Percentiles rank a stretch among this genome's conserved stretches.
These are phyloP conservation scores for Mastacembelus armatus DNA, from an alignment of 2,797 vertebrate species.

Conservation along the genomic window DNA sequence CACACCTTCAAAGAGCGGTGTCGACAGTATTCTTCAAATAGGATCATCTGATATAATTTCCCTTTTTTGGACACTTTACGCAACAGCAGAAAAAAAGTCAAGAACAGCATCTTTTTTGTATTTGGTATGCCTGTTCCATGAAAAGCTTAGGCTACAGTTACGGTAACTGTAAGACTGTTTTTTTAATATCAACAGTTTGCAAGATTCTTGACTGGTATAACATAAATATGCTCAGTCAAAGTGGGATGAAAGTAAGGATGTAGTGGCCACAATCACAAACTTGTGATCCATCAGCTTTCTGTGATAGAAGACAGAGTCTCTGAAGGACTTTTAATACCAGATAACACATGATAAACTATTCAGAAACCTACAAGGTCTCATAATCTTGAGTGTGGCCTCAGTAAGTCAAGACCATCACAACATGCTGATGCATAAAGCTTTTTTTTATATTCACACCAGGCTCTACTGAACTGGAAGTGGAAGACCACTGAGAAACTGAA, in stretches of 20 bases:
- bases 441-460: conserved; percentile 3
- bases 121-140: not conserved
- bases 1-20: conserved; percentile 44
- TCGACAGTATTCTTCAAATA: conserved; percentile 53
- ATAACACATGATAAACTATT: conserved; percentile 3
- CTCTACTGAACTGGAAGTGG: not conserved
- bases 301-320: conserved; percentile 4
- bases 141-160: not conserved
- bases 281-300: conserved; percentile 12
- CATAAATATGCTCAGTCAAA: conserved; percentile 5
- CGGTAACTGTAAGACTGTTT: not conserved
- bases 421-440: not conserved
- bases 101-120: conserved; percentile 15
- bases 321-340: conserved; percentile 12
- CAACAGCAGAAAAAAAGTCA: conserved; percentile 19
- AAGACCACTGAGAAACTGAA: not conserved
- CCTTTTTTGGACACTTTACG: conserved; percentile 50
- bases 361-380: too few species aligned
- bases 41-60: conserved; percentile 42
- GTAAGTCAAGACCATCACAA: not conserved
- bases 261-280: not conserved
- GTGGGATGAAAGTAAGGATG: conserved; percentile 2
- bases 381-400: not conserved
- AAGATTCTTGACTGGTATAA: not conserved
- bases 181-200: not conserved